Evolutionary conservation across 1,140 invertebrate genomes (phyloP).

Genomic region (Hycleus phaleratus): DNA sequence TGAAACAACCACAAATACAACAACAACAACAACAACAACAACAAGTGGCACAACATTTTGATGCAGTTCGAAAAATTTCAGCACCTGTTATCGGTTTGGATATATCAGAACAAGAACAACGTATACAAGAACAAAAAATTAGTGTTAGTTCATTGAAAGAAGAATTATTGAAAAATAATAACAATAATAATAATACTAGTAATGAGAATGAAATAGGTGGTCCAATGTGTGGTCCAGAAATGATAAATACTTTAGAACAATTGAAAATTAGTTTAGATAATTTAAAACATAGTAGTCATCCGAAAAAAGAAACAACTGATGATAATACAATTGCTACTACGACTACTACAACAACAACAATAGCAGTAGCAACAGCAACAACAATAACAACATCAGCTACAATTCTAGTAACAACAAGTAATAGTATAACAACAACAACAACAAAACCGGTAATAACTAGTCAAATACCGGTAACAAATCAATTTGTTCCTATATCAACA

Average conservation of each 20-base stretch:
- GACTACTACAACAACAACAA: neutral
- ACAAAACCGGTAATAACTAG: neutral
- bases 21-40: neutral
- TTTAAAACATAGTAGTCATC: constrained; percentile 43
- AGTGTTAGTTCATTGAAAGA: constrained; percentile 30
- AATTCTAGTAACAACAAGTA: constrained; percentile 1
- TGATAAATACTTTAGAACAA: constrained; percentile 47
- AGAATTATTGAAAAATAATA: constrained; percentile 23
- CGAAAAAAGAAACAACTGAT: constrained; percentile 31
- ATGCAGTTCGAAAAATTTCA: constrained; percentile 24
- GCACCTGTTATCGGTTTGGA: constrained; percentile 8
- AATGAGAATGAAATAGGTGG: no score
- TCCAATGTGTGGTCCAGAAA: constrained; percentile 37
- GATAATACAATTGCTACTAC: no score
- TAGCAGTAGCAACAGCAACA: neutral
- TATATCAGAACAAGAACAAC: constrained; percentile 16
- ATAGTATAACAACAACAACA: constrained; percentile 5
- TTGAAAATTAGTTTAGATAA: constrained; percentile 49
- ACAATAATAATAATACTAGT: neutral
- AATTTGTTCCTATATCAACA: no score
- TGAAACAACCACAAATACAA: neutral
- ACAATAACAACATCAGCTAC: neutral
- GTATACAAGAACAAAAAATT: constrained; percentile 24
- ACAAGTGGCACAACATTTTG: neutral
- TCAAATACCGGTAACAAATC: neutral